These are phyloP conservation scores for Lapara coniferarum DNA, from an alignment of 2,888 invertebrate species.

Conservation along the genomic window DNA sequence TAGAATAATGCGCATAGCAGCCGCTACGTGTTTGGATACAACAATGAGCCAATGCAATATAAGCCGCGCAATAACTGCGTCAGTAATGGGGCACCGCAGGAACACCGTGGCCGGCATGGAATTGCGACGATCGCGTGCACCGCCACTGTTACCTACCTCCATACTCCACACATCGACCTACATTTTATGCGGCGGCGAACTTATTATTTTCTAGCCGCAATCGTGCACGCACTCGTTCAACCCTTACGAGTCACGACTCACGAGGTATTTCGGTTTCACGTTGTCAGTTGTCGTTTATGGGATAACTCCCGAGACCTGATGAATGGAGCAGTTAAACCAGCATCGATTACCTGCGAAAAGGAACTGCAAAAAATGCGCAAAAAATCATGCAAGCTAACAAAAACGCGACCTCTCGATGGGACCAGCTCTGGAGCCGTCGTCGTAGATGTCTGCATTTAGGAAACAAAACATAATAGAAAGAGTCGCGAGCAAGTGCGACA, in stretches of 20 bases:
- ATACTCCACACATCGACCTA: conserved; percentile 76
- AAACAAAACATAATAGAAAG: conserved; percentile 83
- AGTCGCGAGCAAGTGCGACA: conserved; percentile 76
- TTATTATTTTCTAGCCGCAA: conserved; percentile 70
- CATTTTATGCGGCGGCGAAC: conserved; percentile 77
- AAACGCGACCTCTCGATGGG: conserved; percentile 73
- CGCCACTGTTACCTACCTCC: conserved; percentile 61
- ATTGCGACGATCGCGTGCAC: conserved; percentile 73
- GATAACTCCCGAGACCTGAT: conserved; percentile 39
- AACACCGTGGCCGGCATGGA: conserved; percentile 54
- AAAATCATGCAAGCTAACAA: conserved; percentile 70
- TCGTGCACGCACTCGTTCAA: conserved; percentile 61
- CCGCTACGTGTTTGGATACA: conserved; percentile 44
- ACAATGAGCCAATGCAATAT: conserved; percentile 58
- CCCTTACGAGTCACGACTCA: conserved; percentile 53
- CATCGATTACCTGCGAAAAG: conserved; percentile 76
- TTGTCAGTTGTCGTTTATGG: not conserved
- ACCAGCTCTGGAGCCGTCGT: conserved; percentile 69
- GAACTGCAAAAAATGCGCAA: conserved; percentile 70
- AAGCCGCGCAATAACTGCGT: conserved; percentile 54
- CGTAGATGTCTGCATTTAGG: conserved; percentile 80
- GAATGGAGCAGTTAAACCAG: conserved; percentile 55
- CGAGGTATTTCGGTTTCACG: conserved; percentile 42
- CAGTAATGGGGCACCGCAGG: conserved; percentile 48
- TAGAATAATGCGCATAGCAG: conserved; percentile 36